Base-by-base conservation (phyloP, 2,888 invertebrate species). In the Dyspetes luteomarginatus region DNA sequence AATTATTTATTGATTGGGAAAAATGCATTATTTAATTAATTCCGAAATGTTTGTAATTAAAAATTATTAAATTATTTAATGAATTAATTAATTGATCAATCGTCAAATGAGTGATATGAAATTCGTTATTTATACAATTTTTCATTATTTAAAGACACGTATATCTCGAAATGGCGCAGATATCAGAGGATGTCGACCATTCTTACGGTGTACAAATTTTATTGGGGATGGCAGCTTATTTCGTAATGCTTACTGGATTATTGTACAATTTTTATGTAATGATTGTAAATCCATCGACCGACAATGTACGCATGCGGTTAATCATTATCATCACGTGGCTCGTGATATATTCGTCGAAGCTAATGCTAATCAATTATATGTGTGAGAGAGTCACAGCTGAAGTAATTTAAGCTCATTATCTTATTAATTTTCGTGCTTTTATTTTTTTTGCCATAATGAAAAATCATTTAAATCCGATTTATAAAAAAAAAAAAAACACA, bases 111-210 rank as follows among this genome's bases (percentile, higher is more conserved):
- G n/a, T n/a, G 1, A 36, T 9, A 36, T 12, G 36, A 36, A 36
- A 12, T 36, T 36, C 36, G 7, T 36, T 9, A 36, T n/a, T n/a
- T n/a, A n/a, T n/a, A 36, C 12, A 9, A 36, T 36, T 36, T 36
- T 36, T 36, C 36, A n/a, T n/a, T n/a, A n/a, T n/a, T 36, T 36
- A 7, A 60, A 81, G 83, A 30, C 78, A 78, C 19, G 24, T 52
- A 0, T 81, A 83, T 30, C 52, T 78, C 26, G 62, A 79, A 0
- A 48, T 81, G 4, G 65, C 65, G 22, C 5, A n/a, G 4, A 64
- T 65, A 17, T 58, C 75, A n/a, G 30, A 30, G 3, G 30, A 55
- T 43, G 7, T 79, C 3, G 69, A 69, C 19, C 2, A 28, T 45
- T n/a, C 28, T 17, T 69, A 15, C 12, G 45, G 77, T n/a, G 41